phyloP scores from a whole-genome alignment of 2,888 invertebrate genomes.

The Mythimna ferrago region DNA sequence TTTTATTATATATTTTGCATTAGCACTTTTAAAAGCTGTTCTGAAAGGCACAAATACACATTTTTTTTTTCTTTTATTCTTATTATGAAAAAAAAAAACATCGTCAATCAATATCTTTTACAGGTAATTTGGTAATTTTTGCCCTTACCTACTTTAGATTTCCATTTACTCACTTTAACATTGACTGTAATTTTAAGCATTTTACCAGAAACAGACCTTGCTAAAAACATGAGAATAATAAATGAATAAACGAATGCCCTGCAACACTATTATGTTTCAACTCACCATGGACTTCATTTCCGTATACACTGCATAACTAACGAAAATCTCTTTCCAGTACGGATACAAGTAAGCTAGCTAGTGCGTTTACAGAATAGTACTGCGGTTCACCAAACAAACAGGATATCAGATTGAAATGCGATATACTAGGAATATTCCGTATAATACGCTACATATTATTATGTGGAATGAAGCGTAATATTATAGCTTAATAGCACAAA shows the following conservation, averaged over 20 bases:
- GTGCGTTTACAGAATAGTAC: background rate
- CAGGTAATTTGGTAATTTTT: too few species aligned
- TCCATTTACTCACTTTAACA: too few species aligned
- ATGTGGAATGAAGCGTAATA: background rate
- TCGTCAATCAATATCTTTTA: too few species aligned
- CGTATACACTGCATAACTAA: background rate
- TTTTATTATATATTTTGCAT: too few species aligned
- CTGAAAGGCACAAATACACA: too few species aligned
- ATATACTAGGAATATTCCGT: background rate
- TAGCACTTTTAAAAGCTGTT: too few species aligned
- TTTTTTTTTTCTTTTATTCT: too few species aligned
- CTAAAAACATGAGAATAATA: background rate
- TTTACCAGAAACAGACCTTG: too few species aligned
- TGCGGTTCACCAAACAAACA: background rate
- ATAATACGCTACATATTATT: background rate
- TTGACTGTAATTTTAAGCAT: too few species aligned
- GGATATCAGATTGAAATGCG: background rate
- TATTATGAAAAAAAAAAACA: too few species aligned
- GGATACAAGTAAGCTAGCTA: conserved; percentile 7
- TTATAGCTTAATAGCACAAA: too few species aligned
- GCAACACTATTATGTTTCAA: background rate
- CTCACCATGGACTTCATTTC: background rate
- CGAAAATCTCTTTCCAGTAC: background rate
- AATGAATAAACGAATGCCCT: background rate
- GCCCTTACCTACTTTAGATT: too few species aligned